Evolutionary conservation across 2,888 invertebrate genomes (phyloP).

Genomic region (Geophilus truncorum): DNA sequence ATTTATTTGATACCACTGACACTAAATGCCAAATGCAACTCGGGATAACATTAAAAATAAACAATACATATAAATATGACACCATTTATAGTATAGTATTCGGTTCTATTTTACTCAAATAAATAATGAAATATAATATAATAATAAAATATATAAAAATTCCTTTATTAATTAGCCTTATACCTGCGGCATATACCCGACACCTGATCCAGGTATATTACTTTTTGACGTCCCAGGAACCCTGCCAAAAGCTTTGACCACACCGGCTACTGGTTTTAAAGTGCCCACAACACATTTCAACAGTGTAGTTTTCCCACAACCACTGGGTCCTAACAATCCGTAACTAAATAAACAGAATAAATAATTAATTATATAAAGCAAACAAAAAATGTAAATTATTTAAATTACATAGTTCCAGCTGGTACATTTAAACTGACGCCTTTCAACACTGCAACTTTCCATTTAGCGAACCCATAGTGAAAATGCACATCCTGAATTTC

Average conservation of each 20-base stretch:
- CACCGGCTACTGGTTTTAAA: neutral
- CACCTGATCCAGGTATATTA: neutral
- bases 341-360: neutral
- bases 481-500: neutral
- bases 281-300: neutral
- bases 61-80: no score
- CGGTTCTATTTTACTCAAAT: no score
- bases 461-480: constrained; percentile 78
- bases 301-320: neutral
- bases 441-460: constrained; percentile 77
- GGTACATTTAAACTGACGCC: constrained; percentile 90
- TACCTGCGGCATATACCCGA: neutral
- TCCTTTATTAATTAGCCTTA: neutral
- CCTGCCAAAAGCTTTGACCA: neutral
- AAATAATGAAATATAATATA: no score
- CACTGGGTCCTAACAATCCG: neutral
- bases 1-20: no score
- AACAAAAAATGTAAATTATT: no score
- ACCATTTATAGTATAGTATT: no score
- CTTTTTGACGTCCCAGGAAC: neutral
- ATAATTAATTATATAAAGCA: neutral
- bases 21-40: no score
- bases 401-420: constrained; percentile 90
- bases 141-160: no score
- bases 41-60: no score